phyloP scores from a whole-genome alignment of 1,140 invertebrate genomes.

The Cyrtorhinus lividipennis region DNA sequence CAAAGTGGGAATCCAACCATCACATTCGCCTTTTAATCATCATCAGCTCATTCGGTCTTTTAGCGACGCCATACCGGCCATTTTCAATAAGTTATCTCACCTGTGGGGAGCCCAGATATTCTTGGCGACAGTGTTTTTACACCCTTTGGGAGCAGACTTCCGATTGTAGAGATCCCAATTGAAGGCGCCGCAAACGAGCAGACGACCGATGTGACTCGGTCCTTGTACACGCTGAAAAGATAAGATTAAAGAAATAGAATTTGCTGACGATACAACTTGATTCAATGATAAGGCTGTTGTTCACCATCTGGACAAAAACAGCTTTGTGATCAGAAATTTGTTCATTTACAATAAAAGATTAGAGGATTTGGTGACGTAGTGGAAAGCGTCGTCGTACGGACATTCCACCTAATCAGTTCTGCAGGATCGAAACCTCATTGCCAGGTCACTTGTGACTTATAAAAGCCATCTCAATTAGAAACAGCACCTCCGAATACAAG shows the following conservation, averaged over 20 bases:
- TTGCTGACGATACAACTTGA: background rate
- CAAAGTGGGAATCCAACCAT: background rate
- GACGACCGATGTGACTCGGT: constrained; percentile 41
- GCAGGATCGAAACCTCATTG: no score
- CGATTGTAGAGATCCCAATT: constrained; percentile 56
- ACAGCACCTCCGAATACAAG: no score
- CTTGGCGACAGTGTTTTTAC: constrained; percentile 29
- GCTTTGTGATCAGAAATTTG: no score
- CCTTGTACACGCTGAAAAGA: constrained; percentile 33
- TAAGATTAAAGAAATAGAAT: constrained; percentile 12
- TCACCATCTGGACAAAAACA: no score
- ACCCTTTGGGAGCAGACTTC: constrained; percentile 44
- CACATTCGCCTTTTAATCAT: background rate
- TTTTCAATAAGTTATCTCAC: background rate
- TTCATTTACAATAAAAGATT: no score
- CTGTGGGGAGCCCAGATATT: constrained; percentile 47
- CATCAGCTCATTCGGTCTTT: background rate
- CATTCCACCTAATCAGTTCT: no score
- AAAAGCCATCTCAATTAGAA: no score
- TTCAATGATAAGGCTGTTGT: no score
- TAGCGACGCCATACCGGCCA: background rate
- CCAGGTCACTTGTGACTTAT: no score
- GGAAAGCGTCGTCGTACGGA: no score
- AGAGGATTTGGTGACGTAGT: no score
- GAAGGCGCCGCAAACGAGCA: constrained; percentile 48